A percentile compares a stretch with the other conserved stretches of the same genome.
These are phyloP conservation scores for Phrynocephalus versicolor DNA, from an alignment of 2,113 vertebrate species.

Conservation along the genomic window DNA sequence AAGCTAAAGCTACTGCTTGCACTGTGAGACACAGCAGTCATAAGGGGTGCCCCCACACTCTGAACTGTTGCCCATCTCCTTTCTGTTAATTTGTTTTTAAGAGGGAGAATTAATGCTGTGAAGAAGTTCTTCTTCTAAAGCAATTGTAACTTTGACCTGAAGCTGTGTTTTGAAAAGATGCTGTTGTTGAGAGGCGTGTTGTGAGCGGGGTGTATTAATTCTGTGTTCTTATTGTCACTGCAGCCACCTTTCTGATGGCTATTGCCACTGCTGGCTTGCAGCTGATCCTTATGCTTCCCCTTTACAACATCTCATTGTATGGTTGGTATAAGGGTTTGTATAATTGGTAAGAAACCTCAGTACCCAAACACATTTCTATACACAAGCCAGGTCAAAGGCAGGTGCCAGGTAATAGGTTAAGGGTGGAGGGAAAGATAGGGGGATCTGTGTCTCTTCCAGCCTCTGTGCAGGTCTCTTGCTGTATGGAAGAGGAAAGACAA, in stretches of 20 bases:
- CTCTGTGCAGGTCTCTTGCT: slow-evolving; percentile 18
- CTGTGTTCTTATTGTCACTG: slow-evolving; percentile 99
- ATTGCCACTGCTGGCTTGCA: slow-evolving; percentile 97
- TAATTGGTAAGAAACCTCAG: slow-evolving; percentile 92
- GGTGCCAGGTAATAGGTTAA: neutral
- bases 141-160: slow-evolving; percentile 39
- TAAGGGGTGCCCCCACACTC: neutral
- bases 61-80: slow-evolving; percentile 51
- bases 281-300: slow-evolving; percentile 98
- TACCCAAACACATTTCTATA: slow-evolving; percentile 36
- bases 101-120: slow-evolving; percentile 33
- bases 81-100: slow-evolving; percentile 41
- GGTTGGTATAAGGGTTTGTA: slow-evolving; percentile 99
- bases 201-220: slow-evolving; percentile 90
- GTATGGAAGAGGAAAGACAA: slow-evolving; percentile 20
- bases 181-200: slow-evolving; percentile 47
- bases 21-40: neutral
- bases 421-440: neutral
- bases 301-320: slow-evolving; percentile 99
- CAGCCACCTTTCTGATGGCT: slow-evolving; percentile 99
- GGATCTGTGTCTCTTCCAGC: slow-evolving; percentile 2
- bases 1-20: slow-evolving; percentile 7
- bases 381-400: slow-evolving; percentile 38
- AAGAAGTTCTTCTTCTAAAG: slow-evolving; percentile 34
- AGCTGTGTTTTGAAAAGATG: slow-evolving; percentile 42